A percentile compares a stretch with the other conserved stretches of the same genome.
phyloP scores from a whole-genome alignment of 64 coral and sea anemone species.

The Actinia tenebrosa region DNA sequence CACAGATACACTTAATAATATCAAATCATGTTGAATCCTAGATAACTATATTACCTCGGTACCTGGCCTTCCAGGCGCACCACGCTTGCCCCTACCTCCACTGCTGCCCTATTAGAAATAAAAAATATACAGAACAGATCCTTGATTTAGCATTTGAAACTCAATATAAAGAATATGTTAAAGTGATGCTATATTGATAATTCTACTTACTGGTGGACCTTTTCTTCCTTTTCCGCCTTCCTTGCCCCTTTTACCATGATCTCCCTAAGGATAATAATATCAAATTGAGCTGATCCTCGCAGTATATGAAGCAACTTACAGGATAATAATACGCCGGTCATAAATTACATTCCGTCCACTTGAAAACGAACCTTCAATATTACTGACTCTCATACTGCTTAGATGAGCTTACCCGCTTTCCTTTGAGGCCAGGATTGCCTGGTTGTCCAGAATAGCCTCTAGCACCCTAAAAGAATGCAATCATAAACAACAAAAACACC shows the following conservation, averaged over 20 bases:
- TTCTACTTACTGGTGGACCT: slow-evolving; percentile 27
- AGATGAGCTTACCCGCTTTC: not conserved
- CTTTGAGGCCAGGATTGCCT: slow-evolving; percentile 21
- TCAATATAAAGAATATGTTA: too few relatives aligned
- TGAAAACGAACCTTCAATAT: not conserved
- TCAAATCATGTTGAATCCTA: not conserved
- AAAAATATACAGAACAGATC: not conserved
- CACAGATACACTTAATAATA: not conserved
- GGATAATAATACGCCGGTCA: too few relatives aligned
- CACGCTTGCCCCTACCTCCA: slow-evolving; percentile 16
- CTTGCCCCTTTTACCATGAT: slow-evolving; percentile 28
- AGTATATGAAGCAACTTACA: too few relatives aligned
- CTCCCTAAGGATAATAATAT: slow-evolving; percentile 22
- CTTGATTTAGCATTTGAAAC: not conserved
- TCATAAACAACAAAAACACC: not conserved
- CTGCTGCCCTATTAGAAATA: slow-evolving; percentile 31
- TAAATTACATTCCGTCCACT: not conserved
- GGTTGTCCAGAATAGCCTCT: slow-evolving; percentile 16
- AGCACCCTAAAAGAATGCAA: not conserved
- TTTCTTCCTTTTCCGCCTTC: slow-evolving; percentile 16
- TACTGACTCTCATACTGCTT: not conserved
- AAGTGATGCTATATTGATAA: not conserved
- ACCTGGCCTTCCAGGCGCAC: slow-evolving; percentile 20
- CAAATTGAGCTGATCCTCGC: too few relatives aligned
- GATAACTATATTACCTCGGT: not conserved